phyloP scores from a whole-genome alignment of 2,797 vertebrate genomes.

The Synaphobranchus kaupii region DNA sequence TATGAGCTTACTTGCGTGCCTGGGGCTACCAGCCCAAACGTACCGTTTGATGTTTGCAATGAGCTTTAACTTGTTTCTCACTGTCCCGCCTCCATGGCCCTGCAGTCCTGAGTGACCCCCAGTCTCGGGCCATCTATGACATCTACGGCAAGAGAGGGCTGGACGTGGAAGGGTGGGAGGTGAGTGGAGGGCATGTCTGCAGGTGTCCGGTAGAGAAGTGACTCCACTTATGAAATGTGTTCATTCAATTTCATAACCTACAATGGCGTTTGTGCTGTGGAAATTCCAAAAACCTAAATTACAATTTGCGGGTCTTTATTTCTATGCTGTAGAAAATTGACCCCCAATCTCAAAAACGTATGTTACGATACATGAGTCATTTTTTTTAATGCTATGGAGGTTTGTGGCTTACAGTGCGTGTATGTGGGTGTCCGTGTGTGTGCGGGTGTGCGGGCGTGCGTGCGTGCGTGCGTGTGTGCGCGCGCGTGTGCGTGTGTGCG shows the following conservation, averaged over 20 bases:
- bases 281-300: no score
- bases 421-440: background rate
- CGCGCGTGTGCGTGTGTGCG: no score
- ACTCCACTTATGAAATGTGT: no score
- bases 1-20: background rate
- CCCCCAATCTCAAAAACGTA: no score
- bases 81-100: constrained; percentile 39
- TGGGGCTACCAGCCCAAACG: background rate
- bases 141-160: constrained; percentile 97
- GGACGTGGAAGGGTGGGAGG: constrained; percentile 99
- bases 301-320: background rate
- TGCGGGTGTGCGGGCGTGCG: background rate
- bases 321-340: no score
- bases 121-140: constrained; percentile 96
- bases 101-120: constrained; percentile 94
- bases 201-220: no score
- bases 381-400: background rate
- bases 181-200: constrained; percentile 60
- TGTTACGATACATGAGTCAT: background rate
- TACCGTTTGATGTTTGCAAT: background rate
- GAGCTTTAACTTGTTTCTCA: background rate
- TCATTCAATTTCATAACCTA: no score
- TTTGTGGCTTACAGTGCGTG: background rate
- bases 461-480: no score
- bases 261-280: no score